Base-by-base conservation (phyloP, 2,888 invertebrate species). In the Prenolepis imparis region DNA sequence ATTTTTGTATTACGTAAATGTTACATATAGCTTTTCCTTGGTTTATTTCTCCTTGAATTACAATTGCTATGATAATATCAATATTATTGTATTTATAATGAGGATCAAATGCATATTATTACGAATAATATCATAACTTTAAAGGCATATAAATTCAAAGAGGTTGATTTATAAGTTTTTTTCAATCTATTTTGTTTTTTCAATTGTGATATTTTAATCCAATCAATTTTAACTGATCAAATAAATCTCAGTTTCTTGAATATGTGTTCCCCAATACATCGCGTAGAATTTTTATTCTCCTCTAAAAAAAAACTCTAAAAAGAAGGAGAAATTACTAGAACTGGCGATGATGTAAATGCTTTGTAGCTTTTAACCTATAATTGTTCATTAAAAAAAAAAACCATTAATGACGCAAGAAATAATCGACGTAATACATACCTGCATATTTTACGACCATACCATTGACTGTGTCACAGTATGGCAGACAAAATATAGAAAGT, bases 401-500 rank as follows among this genome's bases (percentile, higher is more conserved):
- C 28, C 61, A 3, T 4, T 44, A 28, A 44, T 61, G 4, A 61
- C 41, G 39, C 21, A 6, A 28, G 15, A 55, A 75, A 36, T 64
- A 75, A 75, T 52, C n/a, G n/a, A 24, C 2, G 3, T 63, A 24
- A 21, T 64, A 39, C 1, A 8, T 39, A 12, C n/a, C n/a, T n/a
- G n/a, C 36, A 28, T 48, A 48, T 57, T 70, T 78, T 24, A 72
- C 0, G 18, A 8, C 12, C 9, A 66, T 6, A 15, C 5, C 5
- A 11, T 72, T 64, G 70, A 39, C 86, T 92, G 87, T 83, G 88
- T 95, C 96, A 6, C 95, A 98, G 98, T 98, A 97, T 95, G 98
- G 98, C 74, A 96, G 98, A 84, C 97, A 97, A 92, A 97, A 98
- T 74, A 94, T 94, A 77, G 94, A 94, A 86, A 93, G 90, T 73